Percentiles rank a stretch among this genome's conserved stretches.
Evolutionary conservation across 2,113 vertebrate genomes (phyloP).

Genomic region (Podarcis raffonei): DNA sequence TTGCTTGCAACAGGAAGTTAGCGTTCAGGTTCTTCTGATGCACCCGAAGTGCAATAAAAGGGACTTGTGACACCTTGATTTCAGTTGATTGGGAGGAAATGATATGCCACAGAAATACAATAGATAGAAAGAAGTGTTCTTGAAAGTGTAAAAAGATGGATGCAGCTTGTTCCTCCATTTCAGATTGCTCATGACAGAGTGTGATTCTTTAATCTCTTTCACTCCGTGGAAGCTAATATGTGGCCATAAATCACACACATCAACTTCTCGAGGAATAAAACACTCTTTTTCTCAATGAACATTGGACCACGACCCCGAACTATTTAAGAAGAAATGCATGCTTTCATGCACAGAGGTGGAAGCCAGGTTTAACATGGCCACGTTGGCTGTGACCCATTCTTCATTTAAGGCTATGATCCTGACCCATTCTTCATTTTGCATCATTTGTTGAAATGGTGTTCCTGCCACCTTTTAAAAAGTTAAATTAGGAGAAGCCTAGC

Average conservation of each 20-base stretch:
- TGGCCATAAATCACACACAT: slow-evolving; percentile 64
- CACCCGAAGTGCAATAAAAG: slow-evolving; percentile 31
- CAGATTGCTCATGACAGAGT: slow-evolving; percentile 51
- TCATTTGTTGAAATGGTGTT: not conserved
- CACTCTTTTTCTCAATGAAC: slow-evolving; percentile 40
- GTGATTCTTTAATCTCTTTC: slow-evolving; percentile 68
- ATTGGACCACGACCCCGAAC: slow-evolving; percentile 36
- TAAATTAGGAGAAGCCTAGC: not conserved
- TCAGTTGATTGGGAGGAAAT: slow-evolving; percentile 70
- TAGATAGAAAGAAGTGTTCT: slow-evolving; percentile 57
- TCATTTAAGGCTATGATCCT: not conserved
- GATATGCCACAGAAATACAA: slow-evolving; percentile 58
- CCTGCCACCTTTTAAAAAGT: not conserved
- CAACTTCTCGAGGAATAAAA: slow-evolving; percentile 60
- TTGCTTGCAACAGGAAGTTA: not conserved
- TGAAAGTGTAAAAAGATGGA: slow-evolving; percentile 62
- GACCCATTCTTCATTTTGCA: not conserved
- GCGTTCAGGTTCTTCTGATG: slow-evolving; percentile 7
- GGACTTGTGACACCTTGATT: not conserved
- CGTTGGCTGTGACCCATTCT: not conserved
- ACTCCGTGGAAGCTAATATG: slow-evolving; percentile 56
- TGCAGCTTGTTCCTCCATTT: slow-evolving; percentile 56
- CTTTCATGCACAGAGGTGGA: not conserved
- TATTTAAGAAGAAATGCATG: slow-evolving; percentile 2
- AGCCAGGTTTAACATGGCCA: not conserved